Percentiles rank a stretch among this genome's conserved stretches.
Conservation (phyloP, 2,113 vertebrate genomes). For the Mobula hypostoma region DNA sequence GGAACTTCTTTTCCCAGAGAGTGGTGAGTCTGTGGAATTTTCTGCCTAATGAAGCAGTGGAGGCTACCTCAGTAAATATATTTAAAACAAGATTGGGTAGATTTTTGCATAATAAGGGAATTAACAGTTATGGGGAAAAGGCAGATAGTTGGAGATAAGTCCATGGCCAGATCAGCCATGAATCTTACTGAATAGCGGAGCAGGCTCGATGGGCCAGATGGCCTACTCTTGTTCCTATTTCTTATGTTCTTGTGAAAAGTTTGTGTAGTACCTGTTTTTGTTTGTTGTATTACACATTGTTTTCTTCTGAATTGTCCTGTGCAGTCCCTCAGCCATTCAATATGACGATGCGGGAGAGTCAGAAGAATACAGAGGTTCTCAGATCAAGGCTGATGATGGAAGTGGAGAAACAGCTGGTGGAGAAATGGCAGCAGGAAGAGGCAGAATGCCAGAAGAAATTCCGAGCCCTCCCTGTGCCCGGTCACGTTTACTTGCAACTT, state of each 20-base stretch:
- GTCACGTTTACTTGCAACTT: constrained; percentile 64
- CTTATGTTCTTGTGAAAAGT: not conserved
- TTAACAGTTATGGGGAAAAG: too few relatives aligned
- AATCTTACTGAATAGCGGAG: too few relatives aligned
- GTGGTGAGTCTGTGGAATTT: too few relatives aligned
- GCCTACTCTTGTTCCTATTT: too few relatives aligned
- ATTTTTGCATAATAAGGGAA: too few relatives aligned
- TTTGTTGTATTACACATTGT: not conserved
- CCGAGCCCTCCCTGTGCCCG: constrained; percentile 70
- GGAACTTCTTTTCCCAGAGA: too few relatives aligned
- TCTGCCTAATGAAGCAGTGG: too few relatives aligned
- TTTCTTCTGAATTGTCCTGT: not conserved
- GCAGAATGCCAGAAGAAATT: constrained; percentile 82
- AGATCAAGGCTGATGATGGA: constrained; percentile 54
- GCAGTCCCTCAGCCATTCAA: constrained; percentile 53
- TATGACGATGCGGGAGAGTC: constrained; percentile 58
- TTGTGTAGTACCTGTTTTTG: not conserved
- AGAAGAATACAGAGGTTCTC: constrained; percentile 52
- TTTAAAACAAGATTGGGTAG: too few relatives aligned
- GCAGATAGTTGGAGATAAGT: too few relatives aligned
- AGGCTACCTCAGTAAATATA: too few relatives aligned
- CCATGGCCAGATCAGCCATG: too few relatives aligned
- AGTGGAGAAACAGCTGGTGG: constrained; percentile 48
- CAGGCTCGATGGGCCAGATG: too few relatives aligned
- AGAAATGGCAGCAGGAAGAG: constrained; percentile 63